Base-by-base conservation (phyloP, 37 sponge, comb jelly and placozoan species). In the Halisarca cf. caerulea region DNA sequence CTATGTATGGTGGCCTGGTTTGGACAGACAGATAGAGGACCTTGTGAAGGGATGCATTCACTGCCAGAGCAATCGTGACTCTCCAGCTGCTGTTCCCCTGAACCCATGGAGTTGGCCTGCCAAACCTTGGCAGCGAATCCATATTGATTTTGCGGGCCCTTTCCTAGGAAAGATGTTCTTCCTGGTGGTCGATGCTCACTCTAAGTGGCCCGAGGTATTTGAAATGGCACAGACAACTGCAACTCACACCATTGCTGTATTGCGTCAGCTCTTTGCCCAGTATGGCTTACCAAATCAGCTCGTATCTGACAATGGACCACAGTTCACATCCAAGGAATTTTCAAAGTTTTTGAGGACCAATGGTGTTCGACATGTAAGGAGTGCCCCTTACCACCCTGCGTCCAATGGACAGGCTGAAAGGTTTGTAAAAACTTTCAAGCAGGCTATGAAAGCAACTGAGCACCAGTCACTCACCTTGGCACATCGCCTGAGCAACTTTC, bases 1-100 rank as follows among this genome's bases (percentile, higher is more conserved):
- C n/a, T 45, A 87, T 58, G 58, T 87, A 25, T 81, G 87, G 87
- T 87, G 87, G 88, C 88, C 88, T 11, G 35, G 47, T 1, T 14
- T 88, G 30, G 88, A 88, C 37, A 59, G 58, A 35, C 53, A 73
- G 1, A 38, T 87, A 2, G 87, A 87, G 40, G 74, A 47, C 2
- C 17, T 32, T 3, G 83, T 57, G 0, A 9, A 42, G 27, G 4
- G 42, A 20, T 88, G 82, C 55, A 1, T n/a, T 37, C 8, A 74
- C 5, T 88, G 88, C 25, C 84, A 78, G 37, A 28, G 33, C 17
- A 37, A 32, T 8, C 18, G 32, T 7, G 25, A 66, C 3, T 20
- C 35, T 21, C 89, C 89, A n/a, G 53, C 89, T n/a, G 30, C 17
- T 15, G 69, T 72, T 32, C 84, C 84, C 34, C 84, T 84, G 3